Percentiles rank a stretch among this genome's conserved stretches.
These are phyloP conservation scores for Zapus hudsonius DNA, from an alignment of 2,113 vertebrate genomes.

Conservation along the genomic window DNA sequence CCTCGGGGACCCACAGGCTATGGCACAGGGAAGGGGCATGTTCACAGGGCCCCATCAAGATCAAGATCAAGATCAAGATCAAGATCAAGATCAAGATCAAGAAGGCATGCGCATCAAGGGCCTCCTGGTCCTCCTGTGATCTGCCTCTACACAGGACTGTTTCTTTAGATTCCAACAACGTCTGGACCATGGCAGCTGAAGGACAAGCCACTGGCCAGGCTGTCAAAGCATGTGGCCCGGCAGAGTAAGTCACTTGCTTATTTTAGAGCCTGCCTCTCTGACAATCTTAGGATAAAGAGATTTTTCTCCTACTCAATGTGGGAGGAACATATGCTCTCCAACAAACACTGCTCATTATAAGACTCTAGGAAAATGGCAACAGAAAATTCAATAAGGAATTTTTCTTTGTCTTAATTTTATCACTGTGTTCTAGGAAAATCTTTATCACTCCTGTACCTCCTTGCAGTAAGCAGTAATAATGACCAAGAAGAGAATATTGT, in stretches of 20 bases:
- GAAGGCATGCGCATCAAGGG: background rate
- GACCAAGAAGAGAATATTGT: background rate
- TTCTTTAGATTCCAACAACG: background rate
- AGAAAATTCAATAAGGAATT: background rate
- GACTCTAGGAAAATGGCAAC: background rate
- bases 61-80: no score
- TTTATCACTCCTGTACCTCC: background rate
- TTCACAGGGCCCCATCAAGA: background rate
- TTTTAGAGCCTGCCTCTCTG: background rate
- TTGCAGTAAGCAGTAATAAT: background rate
- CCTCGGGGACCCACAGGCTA: background rate
- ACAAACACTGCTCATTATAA: background rate
- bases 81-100: no score
- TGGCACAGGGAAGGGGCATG: background rate
- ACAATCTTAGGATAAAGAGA: background rate
- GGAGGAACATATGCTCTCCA: background rate
- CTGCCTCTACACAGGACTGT: rapidly evolving
- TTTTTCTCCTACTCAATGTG: background rate
- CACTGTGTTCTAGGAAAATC: background rate
- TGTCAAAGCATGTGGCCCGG: rapidly evolving
- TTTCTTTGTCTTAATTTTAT: background rate
- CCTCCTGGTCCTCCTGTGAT: rapidly evolving
- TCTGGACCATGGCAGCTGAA: background rate
- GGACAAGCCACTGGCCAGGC: background rate
- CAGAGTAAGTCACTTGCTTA: background rate